A percentile compares a stretch with the other conserved stretches of the same genome.
phyloP scores from a whole-genome alignment of 2,888 invertebrate genomes.

The Polydrusus tereticollis region DNA sequence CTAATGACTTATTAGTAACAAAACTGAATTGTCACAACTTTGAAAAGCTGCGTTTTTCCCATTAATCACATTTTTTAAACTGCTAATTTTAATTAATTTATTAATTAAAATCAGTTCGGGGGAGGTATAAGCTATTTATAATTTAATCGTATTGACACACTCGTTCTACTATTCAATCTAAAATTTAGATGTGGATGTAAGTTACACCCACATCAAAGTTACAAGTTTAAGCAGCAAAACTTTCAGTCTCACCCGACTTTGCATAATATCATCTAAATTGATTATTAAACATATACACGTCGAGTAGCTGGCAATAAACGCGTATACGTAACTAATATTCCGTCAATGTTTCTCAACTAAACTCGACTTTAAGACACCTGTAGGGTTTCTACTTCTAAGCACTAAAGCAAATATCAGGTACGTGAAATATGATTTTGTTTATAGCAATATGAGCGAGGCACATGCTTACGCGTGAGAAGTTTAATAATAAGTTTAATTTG shows the following conservation, averaged over 20 bases:
- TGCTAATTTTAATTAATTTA: no score
- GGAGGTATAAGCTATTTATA: no score
- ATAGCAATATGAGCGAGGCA: background rate
- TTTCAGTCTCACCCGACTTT: background rate
- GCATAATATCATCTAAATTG: constrained; percentile 1
- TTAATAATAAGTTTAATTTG: background rate
- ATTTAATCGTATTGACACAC: no score
- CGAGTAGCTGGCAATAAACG: background rate
- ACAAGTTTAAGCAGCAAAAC: background rate
- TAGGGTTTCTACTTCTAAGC: constrained; percentile 8
- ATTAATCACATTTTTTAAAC: no score
- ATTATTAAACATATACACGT: background rate
- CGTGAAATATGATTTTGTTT: constrained; percentile 3
- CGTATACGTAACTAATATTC: constrained; percentile 15
- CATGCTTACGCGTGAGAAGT: background rate
- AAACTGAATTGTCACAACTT: no score
- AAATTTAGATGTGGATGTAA: no score
- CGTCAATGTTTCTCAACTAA: constrained; percentile 24
- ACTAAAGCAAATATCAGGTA: constrained; percentile 17
- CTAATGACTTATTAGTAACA: no score
- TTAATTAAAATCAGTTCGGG: no score
- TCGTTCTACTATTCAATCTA: no score
- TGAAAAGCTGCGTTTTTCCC: no score
- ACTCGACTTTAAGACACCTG: constrained; percentile 11
- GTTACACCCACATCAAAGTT: no score